Percentiles rank a stretch among this genome's conserved stretches.
These are phyloP conservation scores for Asteroscopus sphinx DNA, from an alignment of 2,888 invertebrate genomes.

Conservation along the genomic window DNA sequence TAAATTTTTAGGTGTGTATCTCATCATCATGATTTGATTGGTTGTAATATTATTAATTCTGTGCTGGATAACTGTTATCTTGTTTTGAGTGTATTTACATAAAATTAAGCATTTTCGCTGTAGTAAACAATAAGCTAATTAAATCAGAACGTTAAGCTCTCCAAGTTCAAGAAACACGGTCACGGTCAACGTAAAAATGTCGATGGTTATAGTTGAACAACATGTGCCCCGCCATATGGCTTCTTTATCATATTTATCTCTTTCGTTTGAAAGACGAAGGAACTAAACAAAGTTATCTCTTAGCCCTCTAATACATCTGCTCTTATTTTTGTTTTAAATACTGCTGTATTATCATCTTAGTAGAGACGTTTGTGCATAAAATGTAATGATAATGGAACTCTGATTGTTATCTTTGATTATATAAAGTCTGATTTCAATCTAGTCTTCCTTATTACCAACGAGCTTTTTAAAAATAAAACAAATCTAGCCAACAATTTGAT, in stretches of 20 bases:
- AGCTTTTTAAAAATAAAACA: conserved; percentile 15
- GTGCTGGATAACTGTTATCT: too few species aligned
- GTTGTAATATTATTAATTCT: too few species aligned
- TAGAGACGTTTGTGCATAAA: background rate
- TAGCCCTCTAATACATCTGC: conserved; percentile 5
- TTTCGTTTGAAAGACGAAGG: conserved; percentile 72
- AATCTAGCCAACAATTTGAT: conserved; percentile 18
- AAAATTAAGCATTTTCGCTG: conserved; percentile 29
- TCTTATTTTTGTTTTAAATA: conserved; percentile 17
- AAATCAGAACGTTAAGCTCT: conserved; percentile 39
- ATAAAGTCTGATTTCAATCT: too few species aligned
- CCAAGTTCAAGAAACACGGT: conserved; percentile 71
- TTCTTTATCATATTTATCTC: conserved; percentile 69
- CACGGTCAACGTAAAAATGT: conserved; percentile 69
- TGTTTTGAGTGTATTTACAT: conserved; percentile 6
- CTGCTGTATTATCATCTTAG: too few species aligned
- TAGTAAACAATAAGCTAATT: conserved; percentile 43
- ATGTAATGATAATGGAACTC: too few species aligned
- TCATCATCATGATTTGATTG: too few species aligned
- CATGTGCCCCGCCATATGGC: conserved; percentile 82
- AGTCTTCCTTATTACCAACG: too few species aligned
- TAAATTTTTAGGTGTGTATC: too few species aligned
- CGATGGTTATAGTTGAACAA: conserved; percentile 60
- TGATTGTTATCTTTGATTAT: too few species aligned
- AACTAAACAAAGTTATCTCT: conserved; percentile 63